Percentiles rank a stretch among this genome's conserved stretches.
Evolutionary conservation across 2,888 invertebrate species (phyloP).

Genomic region (Ophioninae sp.): DNA sequence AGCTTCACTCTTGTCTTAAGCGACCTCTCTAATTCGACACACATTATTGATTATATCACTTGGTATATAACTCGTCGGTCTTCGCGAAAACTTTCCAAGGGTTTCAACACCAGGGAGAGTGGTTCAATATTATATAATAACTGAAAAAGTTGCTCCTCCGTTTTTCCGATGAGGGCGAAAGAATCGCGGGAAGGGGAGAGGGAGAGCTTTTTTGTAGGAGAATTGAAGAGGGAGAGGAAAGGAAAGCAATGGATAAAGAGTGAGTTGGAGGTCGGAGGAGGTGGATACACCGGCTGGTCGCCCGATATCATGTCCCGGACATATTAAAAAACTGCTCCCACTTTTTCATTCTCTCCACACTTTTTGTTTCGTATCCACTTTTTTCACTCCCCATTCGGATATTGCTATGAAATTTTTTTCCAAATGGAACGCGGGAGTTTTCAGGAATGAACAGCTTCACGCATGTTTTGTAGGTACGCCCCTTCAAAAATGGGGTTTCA

Average conservation of each 20-base stretch:
- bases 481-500: neutral
- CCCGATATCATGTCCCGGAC: slow-evolving; percentile 59
- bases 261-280: slow-evolving; percentile 29
- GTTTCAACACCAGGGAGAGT: slow-evolving; percentile 34
- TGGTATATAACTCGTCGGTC: slow-evolving; percentile 28
- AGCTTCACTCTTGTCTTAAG: slow-evolving; percentile 8
- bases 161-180: slow-evolving; percentile 30
- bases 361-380: slow-evolving; percentile 13
- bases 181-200: slow-evolving; percentile 31
- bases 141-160: slow-evolving; percentile 47
- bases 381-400: neutral
- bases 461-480: neutral
- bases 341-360: slow-evolving; percentile 32
- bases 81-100: slow-evolving; percentile 40
- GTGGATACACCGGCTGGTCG: slow-evolving; percentile 55
- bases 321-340: slow-evolving; percentile 64
- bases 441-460: neutral
- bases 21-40: slow-evolving; percentile 32
- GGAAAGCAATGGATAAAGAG: slow-evolving; percentile 30
- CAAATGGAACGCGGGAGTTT: neutral
- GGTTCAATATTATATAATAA: slow-evolving; percentile 45
- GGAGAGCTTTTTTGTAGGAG: slow-evolving; percentile 15
- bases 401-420: slow-evolving; percentile 28
- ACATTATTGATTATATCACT: slow-evolving; percentile 54
- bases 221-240: slow-evolving; percentile 17